Conservation (phyloP, 2,888 invertebrate genomes). For the Oligia strigilis region DNA sequence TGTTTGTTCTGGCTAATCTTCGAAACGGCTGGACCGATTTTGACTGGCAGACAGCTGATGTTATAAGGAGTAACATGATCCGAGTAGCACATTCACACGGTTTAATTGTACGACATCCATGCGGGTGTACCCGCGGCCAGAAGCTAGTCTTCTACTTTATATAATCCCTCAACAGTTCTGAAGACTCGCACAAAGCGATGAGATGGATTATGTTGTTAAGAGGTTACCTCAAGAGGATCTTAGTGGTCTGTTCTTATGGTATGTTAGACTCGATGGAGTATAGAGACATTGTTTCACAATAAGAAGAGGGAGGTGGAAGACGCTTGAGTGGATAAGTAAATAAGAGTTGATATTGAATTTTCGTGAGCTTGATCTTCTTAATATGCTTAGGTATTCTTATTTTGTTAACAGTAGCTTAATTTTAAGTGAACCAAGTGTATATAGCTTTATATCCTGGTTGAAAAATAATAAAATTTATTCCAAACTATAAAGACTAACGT, state of each 20-base stretch:
- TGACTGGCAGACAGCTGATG: too few relatives aligned
- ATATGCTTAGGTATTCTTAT: neutral
- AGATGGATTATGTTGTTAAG: slow-evolving; percentile 41
- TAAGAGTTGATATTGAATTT: neutral
- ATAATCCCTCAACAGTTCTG: slow-evolving; percentile 30
- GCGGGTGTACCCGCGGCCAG: neutral
- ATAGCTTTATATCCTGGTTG: too few relatives aligned
- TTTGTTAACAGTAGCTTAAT: neutral
- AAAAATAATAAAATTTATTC: too few relatives aligned
- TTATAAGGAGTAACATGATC: too few relatives aligned
- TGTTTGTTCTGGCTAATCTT: too few relatives aligned
- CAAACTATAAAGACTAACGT: too few relatives aligned
- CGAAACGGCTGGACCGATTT: too few relatives aligned
- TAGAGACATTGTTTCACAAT: slow-evolving; percentile 10
- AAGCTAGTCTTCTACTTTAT: neutral
- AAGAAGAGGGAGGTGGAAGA: neutral
- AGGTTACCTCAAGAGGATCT: slow-evolving; percentile 20
- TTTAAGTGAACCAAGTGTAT: neutral
- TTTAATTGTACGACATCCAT: neutral
- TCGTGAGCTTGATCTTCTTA: neutral
- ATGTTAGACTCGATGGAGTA: neutral
- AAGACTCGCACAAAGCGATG: slow-evolving; percentile 14
- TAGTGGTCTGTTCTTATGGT: slow-evolving; percentile 5
- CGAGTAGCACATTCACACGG: too few relatives aligned
- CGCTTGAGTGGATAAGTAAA: neutral